Evolutionary conservation across 2,113 vertebrate species (phyloP), one percentile per base, ranked within the genome.

Genomic region (Furnarius figulus): DNA sequence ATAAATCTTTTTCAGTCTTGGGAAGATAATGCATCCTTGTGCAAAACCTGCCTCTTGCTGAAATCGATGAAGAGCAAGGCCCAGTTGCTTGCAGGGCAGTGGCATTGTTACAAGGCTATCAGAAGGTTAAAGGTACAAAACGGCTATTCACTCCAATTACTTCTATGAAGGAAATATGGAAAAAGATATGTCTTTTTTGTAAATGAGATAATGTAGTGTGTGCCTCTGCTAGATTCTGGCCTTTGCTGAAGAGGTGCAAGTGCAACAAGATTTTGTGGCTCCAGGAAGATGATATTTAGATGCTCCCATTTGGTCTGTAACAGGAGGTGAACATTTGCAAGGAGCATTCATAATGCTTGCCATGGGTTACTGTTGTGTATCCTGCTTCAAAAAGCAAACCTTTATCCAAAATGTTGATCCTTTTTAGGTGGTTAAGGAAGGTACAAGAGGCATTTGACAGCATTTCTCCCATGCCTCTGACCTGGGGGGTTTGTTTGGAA

Each of bases 61-160:
- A 55, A 94, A 92, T 96, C 33, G 5, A 33, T 94, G 95, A 79
- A 50, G 39, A 90, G 58, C 68, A 33, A 62, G 50, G 76, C 78
- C 59, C 50, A 15, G 5, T 67, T 79, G 67, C 78, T 93, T 52
- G 61, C 68, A 56, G 91, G 88, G 91, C 78, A 37, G 56, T 46
- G 58, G 52, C 82, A 11, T 27, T 80, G 84, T 84, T 86, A 62
- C 8, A 33, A 84, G 95, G 88, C 96, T 96, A 97, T 96, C 91
- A 71, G 72, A 73, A 95, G 81, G 94, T n/a, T 85, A 70, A 91
- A 82, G 80, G 77, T 68, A 66, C 65, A 65, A 50, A 74, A 90
- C 37, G 5, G 50, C 79, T 74, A 13, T 70, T 93, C 86, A 56
- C 72, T 90, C 53, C 42, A 74, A 3, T 84, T 90, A 86, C 61